Evolutionary conservation across 2,888 invertebrate genomes (phyloP), one percentile per base, ranked within the genome.

Genomic region (Laothoe populi): DNA sequence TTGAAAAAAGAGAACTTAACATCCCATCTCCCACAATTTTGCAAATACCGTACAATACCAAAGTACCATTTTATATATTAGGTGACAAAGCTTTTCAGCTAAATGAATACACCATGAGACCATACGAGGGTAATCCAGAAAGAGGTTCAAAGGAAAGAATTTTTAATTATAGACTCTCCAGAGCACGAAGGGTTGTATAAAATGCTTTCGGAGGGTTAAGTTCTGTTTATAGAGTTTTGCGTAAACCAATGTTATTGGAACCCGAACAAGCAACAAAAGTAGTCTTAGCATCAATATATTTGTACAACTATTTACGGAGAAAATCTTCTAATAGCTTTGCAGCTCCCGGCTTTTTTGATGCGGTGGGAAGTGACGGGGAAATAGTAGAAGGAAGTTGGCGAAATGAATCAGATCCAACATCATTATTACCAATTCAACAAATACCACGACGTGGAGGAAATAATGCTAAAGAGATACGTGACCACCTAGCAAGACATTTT

Each of bases 131-230:
- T 26, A 26, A 26, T 5, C 26, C 26, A 60, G 63, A 66, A 58
- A 16, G 57, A 38, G 57, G 45, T 57, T 19, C 57, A 45, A 46
- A 46, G 48, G 64, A 60, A 59, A 61, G 62, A 61, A 68, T 66
- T 23, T 69, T 53, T 59, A 67, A 69, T 57, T 67, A 67, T 59
- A 60, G 66, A 63, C 8, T 67, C 7, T 65, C 53, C 57, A 65
- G 69, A 65, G 65, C 69, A 16, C 49, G 67, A 45, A 60, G 67
- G 42, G 61, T 66, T 44, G 63, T 66, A 57, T 66, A 66, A 65
- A 68, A 67, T 60, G 64, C 62, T 57, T 67, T 64, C 45, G 63
- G 59, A 35, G 63, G 62, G 49, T 53, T 64, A 46, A 58, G 59
- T 58, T 59, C 64, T 49, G 61, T 66, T 38, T 66, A 64, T 63